Conservation (phyloP, 2,888 invertebrate species). For the Callimorpha dominula region DNA sequence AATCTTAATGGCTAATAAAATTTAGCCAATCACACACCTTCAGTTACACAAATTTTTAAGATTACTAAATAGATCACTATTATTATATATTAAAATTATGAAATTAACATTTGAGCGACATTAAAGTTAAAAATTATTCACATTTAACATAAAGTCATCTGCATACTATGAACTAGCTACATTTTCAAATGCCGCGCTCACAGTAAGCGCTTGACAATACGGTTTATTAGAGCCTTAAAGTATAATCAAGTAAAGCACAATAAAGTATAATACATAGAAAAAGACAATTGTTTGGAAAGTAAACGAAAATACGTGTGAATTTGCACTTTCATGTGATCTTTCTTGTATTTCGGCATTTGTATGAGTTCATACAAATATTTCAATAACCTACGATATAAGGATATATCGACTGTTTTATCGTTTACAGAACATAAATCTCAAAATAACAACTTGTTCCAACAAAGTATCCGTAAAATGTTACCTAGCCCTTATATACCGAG, state of each 20-base stretch:
- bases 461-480: conserved; percentile 3
- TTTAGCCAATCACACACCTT: conserved; percentile 74
- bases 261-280: background rate
- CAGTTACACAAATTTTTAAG: conserved; percentile 52
- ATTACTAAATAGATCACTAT: conserved; percentile 43
- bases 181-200: background rate
- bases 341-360: background rate
- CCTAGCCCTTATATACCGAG: conserved; percentile 14
- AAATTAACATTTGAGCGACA: conserved; percentile 50
- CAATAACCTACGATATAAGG: background rate
- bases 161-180: background rate
- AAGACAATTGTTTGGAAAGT: background rate
- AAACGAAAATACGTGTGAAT: background rate
- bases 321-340: conserved; percentile 2
- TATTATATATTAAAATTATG: conserved; percentile 43
- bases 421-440: background rate
- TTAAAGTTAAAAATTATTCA: conserved; percentile 14
- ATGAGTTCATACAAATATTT: conserved; percentile 1
- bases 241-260: too few relatives aligned
- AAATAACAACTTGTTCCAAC: background rate
- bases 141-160: conserved; percentile 10
- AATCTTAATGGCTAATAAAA: conserved; percentile 75
- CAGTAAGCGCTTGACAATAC: background rate
- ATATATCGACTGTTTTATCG: background rate
- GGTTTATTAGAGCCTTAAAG: background rate